These are phyloP conservation scores for Tubiluchus corallicola DNA, from an alignment of 2,888 invertebrate species.

Conservation along the genomic window DNA sequence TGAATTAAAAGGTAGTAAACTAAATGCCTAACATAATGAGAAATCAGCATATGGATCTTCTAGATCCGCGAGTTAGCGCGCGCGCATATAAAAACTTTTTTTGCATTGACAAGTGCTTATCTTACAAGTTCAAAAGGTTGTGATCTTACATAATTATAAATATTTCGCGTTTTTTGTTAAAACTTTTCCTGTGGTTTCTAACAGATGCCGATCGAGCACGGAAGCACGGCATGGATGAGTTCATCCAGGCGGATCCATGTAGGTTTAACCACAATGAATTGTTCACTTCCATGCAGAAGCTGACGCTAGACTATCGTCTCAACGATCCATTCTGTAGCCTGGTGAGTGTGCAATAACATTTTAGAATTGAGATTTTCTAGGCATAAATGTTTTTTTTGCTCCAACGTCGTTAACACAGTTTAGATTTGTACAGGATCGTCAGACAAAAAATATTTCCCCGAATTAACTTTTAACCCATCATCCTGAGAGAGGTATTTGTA, in stretches of 20 bases:
- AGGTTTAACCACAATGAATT: conserved; percentile 84
- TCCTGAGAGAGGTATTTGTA: too few species aligned
- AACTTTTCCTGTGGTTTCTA: conserved; percentile 2
- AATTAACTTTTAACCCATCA: too few species aligned
- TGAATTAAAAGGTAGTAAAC: too few species aligned
- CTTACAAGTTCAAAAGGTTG: conserved; percentile 4
- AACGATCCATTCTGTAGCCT: conserved; percentile 96
- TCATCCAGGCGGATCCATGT: conserved; percentile 96
- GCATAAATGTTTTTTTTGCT: too few species aligned
- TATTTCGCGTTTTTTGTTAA: conserved; percentile 6
- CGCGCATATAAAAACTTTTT: too few species aligned
- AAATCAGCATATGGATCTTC: too few species aligned
- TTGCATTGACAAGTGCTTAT: conserved; percentile 6
- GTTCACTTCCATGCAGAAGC: conserved; percentile 74
- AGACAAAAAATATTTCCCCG: too few species aligned
- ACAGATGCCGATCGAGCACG: conserved; percentile 80
- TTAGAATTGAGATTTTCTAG: too few species aligned
- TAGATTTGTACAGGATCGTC: too few species aligned
- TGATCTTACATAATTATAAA: neutral
- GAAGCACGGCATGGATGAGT: conserved; percentile 98
- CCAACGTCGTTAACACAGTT: too few species aligned
- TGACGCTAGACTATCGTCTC: conserved; percentile 82
- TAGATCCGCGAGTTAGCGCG: too few species aligned
- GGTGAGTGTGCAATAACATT: conserved; percentile 45
- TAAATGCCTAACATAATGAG: too few species aligned